These are phyloP conservation scores for Drosophila grimshawi DNA, from an alignment of 1,140 invertebrate species.

Conservation along the genomic window DNA sequence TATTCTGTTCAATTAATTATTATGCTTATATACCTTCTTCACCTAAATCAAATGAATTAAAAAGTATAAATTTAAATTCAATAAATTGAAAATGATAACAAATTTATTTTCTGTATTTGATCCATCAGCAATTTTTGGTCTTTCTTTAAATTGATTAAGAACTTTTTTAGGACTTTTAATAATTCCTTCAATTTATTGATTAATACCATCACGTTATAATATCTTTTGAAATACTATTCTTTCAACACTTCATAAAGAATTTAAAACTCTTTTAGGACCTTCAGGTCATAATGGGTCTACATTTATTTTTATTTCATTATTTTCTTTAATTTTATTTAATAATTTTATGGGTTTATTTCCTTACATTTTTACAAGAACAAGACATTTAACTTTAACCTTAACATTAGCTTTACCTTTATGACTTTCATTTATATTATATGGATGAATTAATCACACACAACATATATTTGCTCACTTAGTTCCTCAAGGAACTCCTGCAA, in stretches of 20 bases:
- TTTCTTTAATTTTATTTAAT: no score
- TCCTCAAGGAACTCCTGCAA: conserved; percentile 86
- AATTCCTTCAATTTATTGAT: conserved; percentile 85
- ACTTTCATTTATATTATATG: conserved; percentile 69
- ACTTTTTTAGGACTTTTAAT: conserved; percentile 85
- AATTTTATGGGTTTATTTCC: conserved; percentile 86
- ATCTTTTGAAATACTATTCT: conserved; percentile 85
- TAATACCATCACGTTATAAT: conserved; percentile 85
- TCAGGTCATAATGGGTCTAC: conserved; percentile 81
- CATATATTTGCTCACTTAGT: conserved; percentile 87
- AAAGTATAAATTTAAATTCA: conserved; percentile 79
- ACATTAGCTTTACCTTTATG: conserved; percentile 87
- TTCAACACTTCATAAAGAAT: conserved; percentile 85
- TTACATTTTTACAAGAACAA: conserved; percentile 86
- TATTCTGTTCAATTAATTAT: conserved; percentile 85
- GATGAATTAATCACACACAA: conserved; percentile 76
- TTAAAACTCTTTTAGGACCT: conserved; percentile 85
- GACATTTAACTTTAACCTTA: no score
- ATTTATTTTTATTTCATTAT: no score
- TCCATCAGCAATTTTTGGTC: conserved; percentile 84
- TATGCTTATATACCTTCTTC: conserved; percentile 76
- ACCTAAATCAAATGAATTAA: conserved; percentile 64
- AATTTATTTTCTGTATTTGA: conserved; percentile 87
- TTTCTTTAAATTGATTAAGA: conserved; percentile 86
- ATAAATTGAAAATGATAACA: conserved; percentile 86